A percentile compares a stretch with the other conserved stretches of the same genome.
These are phyloP conservation scores for Dinomys branickii DNA, from an alignment of 2,113 vertebrate species.

Conservation along the genomic window DNA sequence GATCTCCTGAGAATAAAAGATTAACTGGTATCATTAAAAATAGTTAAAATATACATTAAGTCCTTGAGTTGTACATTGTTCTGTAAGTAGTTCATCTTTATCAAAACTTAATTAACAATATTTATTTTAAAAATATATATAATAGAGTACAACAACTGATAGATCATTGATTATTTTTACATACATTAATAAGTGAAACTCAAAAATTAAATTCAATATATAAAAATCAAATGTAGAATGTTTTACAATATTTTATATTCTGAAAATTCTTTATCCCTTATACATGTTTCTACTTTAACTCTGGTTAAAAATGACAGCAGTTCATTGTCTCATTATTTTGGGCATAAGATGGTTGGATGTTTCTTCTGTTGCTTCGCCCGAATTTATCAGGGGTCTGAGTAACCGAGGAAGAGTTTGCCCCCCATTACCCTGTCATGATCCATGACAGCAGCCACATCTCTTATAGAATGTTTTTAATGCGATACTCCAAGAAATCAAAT, in stretches of 20 bases:
- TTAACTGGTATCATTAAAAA: conserved; percentile 1
- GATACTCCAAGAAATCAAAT: neutral
- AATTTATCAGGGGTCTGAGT: neutral
- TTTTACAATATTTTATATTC: neutral
- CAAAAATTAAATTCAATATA: neutral
- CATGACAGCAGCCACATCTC: neutral
- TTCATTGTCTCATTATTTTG: neutral
- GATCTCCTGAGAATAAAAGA: neutral
- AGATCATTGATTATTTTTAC: neutral
- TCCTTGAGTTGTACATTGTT: neutral
- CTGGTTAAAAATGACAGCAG: neutral
- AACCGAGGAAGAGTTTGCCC: neutral
- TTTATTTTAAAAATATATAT: neutral
- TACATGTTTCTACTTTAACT: neutral
- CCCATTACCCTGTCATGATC: neutral
- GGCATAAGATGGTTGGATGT: neutral
- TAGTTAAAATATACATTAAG: neutral
- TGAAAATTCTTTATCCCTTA: neutral
- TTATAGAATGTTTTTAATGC: neutral
- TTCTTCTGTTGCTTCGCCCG: neutral
- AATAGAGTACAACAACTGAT: neutral
- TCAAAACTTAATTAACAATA: neutral
- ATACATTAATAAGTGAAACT: neutral
- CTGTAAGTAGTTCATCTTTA: neutral
- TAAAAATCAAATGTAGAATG: neutral